phyloP scores from a whole-genome alignment of 2,113 vertebrate species.

The Athene cunicularia region DNA sequence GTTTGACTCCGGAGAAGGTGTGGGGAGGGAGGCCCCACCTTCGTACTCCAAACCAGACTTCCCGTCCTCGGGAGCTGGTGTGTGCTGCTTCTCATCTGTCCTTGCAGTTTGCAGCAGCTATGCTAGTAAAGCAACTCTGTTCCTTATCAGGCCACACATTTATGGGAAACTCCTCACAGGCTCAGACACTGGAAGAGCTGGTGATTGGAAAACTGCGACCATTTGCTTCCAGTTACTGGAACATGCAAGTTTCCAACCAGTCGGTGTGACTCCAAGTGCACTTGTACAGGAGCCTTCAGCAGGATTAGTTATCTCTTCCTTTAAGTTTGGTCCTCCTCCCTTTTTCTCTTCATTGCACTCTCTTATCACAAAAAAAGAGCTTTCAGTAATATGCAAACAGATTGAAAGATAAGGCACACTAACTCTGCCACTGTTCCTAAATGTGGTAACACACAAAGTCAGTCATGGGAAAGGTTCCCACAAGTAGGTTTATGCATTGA shows the following conservation, averaged over 20 bases:
- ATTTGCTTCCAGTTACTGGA: not conserved
- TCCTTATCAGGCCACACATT: not conserved
- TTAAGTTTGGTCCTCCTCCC: not conserved
- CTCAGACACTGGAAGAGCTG: not conserved
- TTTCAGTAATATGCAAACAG: not conserved
- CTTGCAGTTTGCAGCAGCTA: not conserved
- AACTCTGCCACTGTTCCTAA: not conserved
- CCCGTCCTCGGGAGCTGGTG: fast-evolving
- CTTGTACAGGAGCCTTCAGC: not conserved
- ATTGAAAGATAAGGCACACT: not conserved
- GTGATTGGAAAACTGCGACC: not conserved
- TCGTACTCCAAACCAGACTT: not conserved
- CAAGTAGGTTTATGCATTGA: not conserved
- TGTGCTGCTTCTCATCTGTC: not conserved
- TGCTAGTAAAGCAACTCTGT: not conserved
- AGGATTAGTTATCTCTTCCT: not conserved
- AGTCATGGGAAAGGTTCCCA: not conserved
- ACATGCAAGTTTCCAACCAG: not conserved
- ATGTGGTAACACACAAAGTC: not conserved
- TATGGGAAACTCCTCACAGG: not conserved
- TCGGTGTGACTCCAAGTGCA: fast-evolving
- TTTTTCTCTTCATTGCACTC: not conserved
- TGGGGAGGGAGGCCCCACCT: not conserved
- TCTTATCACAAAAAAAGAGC: not conserved
- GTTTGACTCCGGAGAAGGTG: not conserved